Evolutionary conservation across 2,113 vertebrate genomes (phyloP), one percentile per base, ranked within the genome.

Genomic region (Neofelis nebulosa): DNA sequence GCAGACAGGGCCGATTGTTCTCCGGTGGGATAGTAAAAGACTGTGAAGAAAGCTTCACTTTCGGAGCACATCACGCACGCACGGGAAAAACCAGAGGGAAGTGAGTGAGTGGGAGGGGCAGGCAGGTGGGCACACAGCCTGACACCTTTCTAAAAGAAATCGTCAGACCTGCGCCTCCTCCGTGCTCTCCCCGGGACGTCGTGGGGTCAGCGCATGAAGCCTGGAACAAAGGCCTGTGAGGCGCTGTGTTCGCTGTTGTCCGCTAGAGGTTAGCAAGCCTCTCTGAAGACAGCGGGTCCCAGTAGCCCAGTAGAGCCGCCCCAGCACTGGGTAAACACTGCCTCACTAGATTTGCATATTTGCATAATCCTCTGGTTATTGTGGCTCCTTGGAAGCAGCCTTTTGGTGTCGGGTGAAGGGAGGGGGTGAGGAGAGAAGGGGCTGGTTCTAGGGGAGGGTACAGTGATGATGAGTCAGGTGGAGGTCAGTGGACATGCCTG

Each of bases 221-320:
- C 89, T 14, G 63, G 19, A 87, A 65, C 15, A 18, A 8, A 48
- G 52, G n/a, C 84, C 31, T 0, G 0, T 1, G 18, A 86, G 73
- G 29, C n/a, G 69, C 4, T 1, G 61, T 97, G 95, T 0, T 3
- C 55, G 0, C 21, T 23, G 0, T 11, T 52, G 66, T 93, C 94
- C 95, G 38, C 68, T 94, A 61, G 27, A 89, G 97, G 96, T 94
- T 97, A 11, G 57, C 57, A 73, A 21, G 45, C 61, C 76, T 81
- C 91, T 19, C 36, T 11, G 38, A 38, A 88, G 66, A 50, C n/a
- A 12, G 52, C 1, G 6, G 7, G 38, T 92, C 71, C 38, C 45
- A 19, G 79, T 23, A 6, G 1, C 1, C 0, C 12, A 7, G 4
- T 27, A 10, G 11, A 25, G 41, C 7, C 11, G 15, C 6, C 69